Evolutionary conservation across 2,888 invertebrate species (phyloP), one percentile per base, ranked within the genome.

Genomic region (Polymixis lichenea): DNA sequence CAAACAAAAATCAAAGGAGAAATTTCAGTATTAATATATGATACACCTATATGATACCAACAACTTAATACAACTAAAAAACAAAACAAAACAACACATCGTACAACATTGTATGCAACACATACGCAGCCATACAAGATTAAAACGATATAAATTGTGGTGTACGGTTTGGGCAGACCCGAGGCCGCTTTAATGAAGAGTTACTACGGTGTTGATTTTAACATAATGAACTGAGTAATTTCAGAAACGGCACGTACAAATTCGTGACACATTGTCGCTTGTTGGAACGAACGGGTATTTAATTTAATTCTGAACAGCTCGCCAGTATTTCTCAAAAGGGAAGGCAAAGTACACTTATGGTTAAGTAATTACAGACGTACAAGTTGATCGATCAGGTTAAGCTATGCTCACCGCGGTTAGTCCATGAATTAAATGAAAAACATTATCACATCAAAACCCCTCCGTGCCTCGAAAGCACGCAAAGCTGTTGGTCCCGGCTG

Each of bases 181-280:
- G 90, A 91, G 90, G 90, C 88, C 88, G 61, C 69, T 79, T 89
- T 93, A 93, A 94, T 93, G 92, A 94, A 93, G 93, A 93, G 91
- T 93, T 92, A 93, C 91, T 87, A 88, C 90, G 88, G 91, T 93
- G 93, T 94, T 93, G 92, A 93, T 94, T 94, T 95, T 93, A 92
- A 93, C 91, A 93, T 94, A 93, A 95, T 93, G 92, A 93, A 90
- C 90, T 88, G 86, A 87, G 90, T 92, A 91, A 93, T 91, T 93
- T 92, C 84, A 80, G 84, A 88, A 89, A 86, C 81, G 85, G 89
- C 86, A 80, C 88, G 88, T 86, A 87, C 87, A 89, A 80, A 73
- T 61, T 62, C 72, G 72, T 61, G 82, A 91, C 89, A 90, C 80
- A 91, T 76, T 46, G 87, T 2, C 32, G n/a, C 75, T 61, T 53